A percentile compares a stretch with the other conserved stretches of the same genome.
Evolutionary conservation across 37 sponge, comb jelly and placozoan genomes (phyloP).

Genomic region (Amphimedon queenslandica): DNA sequence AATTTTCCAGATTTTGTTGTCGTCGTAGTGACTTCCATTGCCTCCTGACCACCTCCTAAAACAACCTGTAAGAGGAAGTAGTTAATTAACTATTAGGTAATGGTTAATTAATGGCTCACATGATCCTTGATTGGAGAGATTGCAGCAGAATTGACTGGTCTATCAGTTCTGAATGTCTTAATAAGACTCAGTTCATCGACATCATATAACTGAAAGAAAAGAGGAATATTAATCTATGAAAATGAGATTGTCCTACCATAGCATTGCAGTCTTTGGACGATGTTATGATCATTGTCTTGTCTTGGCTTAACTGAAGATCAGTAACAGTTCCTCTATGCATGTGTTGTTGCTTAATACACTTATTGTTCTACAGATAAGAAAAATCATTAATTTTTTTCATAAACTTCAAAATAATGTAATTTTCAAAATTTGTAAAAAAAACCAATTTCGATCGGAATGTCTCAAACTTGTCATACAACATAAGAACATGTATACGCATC

Average conservation of each 20-base stretch:
- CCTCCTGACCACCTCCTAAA: slow-evolving; percentile 98
- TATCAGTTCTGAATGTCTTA: slow-evolving; percentile 90
- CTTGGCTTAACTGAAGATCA: slow-evolving; percentile 59
- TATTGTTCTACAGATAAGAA: not conserved
- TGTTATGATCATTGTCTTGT: slow-evolving; percentile 83
- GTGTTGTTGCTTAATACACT: not conserved
- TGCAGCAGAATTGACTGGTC: slow-evolving; percentile 97
- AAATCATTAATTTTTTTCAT: not conserved
- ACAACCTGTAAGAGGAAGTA: slow-evolving; percentile 51
- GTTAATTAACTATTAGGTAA: not conserved
- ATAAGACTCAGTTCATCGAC: slow-evolving; percentile 67
- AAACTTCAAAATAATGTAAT: slow-evolving; percentile 3
- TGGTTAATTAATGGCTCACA: slow-evolving; percentile 34
- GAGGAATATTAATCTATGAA: not conserved
- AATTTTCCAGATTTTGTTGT: slow-evolving; percentile 93
- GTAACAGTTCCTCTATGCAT: slow-evolving; percentile 54
- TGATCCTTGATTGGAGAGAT: slow-evolving; percentile 90
- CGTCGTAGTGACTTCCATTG: slow-evolving; percentile 96
- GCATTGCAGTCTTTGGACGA: slow-evolving; percentile 90
- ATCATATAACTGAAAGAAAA: slow-evolving; percentile 69
- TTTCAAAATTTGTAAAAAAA: too few relatives aligned
- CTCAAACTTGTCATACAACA: too few relatives aligned
- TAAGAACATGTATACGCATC: too few relatives aligned
- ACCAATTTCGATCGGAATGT: too few relatives aligned
- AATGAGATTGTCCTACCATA: slow-evolving; percentile 41